A percentile compares a stretch with the other conserved stretches of the same genome.
phyloP scores from a whole-genome alignment of 1,140 invertebrate species.

The Drosophila sulfurigaster region DNA sequence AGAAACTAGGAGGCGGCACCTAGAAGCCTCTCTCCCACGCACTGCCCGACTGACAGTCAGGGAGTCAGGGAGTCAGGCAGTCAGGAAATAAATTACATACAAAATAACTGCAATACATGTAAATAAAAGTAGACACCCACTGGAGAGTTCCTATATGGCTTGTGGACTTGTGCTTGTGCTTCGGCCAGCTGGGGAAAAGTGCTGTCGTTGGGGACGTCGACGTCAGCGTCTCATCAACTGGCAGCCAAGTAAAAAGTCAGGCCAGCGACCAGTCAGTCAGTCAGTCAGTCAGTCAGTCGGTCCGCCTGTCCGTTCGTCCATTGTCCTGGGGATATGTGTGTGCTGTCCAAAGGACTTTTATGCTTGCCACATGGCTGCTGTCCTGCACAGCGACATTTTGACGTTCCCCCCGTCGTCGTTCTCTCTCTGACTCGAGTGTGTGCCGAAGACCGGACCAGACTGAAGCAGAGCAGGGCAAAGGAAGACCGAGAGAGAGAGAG shows the following conservation, averaged over 20 bases:
- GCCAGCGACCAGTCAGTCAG: slow-evolving; percentile 56
- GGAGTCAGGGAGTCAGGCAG: slow-evolving; percentile 25
- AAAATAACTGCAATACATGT: slow-evolving; percentile 83
- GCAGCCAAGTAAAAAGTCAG: slow-evolving; percentile 74
- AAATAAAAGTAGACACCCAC: slow-evolving; percentile 70
- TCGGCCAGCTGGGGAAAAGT: slow-evolving; percentile 3
- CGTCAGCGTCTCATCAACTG: slow-evolving; percentile 76
- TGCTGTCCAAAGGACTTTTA: slow-evolving; percentile 76
- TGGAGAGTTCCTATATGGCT: slow-evolving; percentile 10
- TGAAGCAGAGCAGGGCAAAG: not conserved
- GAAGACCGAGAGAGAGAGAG: not conserved
- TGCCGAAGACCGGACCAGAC: slow-evolving; percentile 24
- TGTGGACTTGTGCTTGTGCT: not conserved
- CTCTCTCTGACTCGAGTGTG: slow-evolving; percentile 27
- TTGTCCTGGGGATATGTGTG: slow-evolving; percentile 34
- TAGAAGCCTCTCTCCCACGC: slow-evolving; percentile 42
- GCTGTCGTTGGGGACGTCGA: slow-evolving; percentile 28
- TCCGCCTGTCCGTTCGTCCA: slow-evolving; percentile 56
- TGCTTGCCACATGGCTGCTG: slow-evolving; percentile 81
- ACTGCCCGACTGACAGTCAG: slow-evolving; percentile 26
- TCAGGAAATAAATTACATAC: slow-evolving; percentile 79
- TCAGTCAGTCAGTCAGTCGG: slow-evolving; percentile 48
- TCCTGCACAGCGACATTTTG: slow-evolving; percentile 77
- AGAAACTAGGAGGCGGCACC: slow-evolving; percentile 3
- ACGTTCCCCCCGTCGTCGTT: slow-evolving; percentile 43